A percentile compares a stretch with the other conserved stretches of the same genome.
Evolutionary conservation across 2,888 invertebrate species (phyloP).

Genomic region (Eupithecia exiguata): DNA sequence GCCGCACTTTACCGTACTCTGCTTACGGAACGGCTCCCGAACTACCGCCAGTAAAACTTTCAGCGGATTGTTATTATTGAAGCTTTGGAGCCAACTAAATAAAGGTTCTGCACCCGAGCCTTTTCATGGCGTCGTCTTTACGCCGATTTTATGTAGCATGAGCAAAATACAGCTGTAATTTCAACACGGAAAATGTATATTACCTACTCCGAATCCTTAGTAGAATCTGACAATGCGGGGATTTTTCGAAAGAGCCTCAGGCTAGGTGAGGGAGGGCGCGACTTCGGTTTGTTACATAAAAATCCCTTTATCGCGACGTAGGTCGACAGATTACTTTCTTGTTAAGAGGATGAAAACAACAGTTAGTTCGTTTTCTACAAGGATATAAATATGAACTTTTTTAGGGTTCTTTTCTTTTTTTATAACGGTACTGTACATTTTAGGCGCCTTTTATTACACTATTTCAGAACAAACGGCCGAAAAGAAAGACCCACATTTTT

Average conservation of each 20-base stretch:
- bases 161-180: slow-evolving; percentile 80
- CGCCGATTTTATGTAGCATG: slow-evolving; percentile 79
- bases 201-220: slow-evolving; percentile 73
- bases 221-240: slow-evolving; percentile 78
- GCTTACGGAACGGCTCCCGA: slow-evolving; percentile 68
- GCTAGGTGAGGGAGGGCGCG: slow-evolving; percentile 83
- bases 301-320: slow-evolving; percentile 81
- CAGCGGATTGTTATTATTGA: slow-evolving; percentile 73
- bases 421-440: slow-evolving; percentile 62
- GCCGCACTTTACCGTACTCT: slow-evolving; percentile 61
- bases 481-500: slow-evolving; percentile 47
- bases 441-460: slow-evolving; percentile 58
- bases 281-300: slow-evolving; percentile 82
- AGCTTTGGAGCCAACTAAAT: slow-evolving; percentile 75
- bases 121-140: slow-evolving; percentile 77
- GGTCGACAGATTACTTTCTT: slow-evolving; percentile 83
- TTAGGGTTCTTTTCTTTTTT: slow-evolving; percentile 62
- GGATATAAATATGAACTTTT: slow-evolving; percentile 76
- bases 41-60: slow-evolving; percentile 76
- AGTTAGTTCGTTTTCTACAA: slow-evolving; percentile 76
- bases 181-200: slow-evolving; percentile 81
- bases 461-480: slow-evolving; percentile 45
- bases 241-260: slow-evolving; percentile 76
- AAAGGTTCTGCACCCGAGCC: slow-evolving; percentile 69
- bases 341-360: slow-evolving; percentile 83